Percentiles rank a stretch among this genome's conserved stretches.
phyloP scores from a whole-genome alignment of 2,888 invertebrate species.

The Hypercompe scribonia region DNA sequence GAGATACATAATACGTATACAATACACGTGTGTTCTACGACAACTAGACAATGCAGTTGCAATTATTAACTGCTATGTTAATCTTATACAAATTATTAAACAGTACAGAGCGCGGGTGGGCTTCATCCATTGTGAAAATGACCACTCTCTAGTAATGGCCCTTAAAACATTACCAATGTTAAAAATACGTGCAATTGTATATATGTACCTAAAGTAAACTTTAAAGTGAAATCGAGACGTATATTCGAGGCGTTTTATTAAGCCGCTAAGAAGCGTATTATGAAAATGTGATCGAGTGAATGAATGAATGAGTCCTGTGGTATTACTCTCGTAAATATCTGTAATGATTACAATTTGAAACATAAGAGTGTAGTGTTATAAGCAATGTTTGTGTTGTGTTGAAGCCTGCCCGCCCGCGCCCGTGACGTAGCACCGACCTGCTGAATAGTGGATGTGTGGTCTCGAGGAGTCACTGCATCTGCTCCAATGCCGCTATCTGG shows the following conservation, averaged over 20 bases:
- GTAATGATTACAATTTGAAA: slow-evolving; percentile 46
- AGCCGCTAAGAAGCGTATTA: slow-evolving; percentile 24
- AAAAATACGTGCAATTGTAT: slow-evolving; percentile 50
- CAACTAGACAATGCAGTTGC: neutral
- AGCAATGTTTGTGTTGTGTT: slow-evolving; percentile 51
- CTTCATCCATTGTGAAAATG: slow-evolving; percentile 64
- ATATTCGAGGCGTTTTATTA: slow-evolving; percentile 11
- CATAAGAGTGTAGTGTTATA: slow-evolving; percentile 44
- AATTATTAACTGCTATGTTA: neutral
- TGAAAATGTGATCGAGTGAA: slow-evolving; percentile 32
- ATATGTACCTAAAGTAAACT: slow-evolving; percentile 53
- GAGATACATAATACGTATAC: neutral
- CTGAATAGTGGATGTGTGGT: slow-evolving; percentile 93
- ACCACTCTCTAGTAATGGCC: slow-evolving; percentile 34
- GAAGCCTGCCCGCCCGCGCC: slow-evolving; percentile 82
- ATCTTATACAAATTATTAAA: slow-evolving; percentile 22
- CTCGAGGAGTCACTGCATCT: slow-evolving; percentile 96
- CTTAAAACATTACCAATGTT: slow-evolving; percentile 27
- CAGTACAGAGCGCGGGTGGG: slow-evolving; percentile 76
- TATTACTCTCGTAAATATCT: slow-evolving; percentile 32
- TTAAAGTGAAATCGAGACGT: slow-evolving; percentile 6
- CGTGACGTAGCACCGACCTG: slow-evolving; percentile 89
- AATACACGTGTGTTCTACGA: neutral
- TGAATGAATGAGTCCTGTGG: slow-evolving; percentile 45
- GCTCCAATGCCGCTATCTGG: slow-evolving; percentile 98